Base-by-base conservation (phyloP, 2,888 invertebrate species). In the Bellardia bayeri region DNA sequence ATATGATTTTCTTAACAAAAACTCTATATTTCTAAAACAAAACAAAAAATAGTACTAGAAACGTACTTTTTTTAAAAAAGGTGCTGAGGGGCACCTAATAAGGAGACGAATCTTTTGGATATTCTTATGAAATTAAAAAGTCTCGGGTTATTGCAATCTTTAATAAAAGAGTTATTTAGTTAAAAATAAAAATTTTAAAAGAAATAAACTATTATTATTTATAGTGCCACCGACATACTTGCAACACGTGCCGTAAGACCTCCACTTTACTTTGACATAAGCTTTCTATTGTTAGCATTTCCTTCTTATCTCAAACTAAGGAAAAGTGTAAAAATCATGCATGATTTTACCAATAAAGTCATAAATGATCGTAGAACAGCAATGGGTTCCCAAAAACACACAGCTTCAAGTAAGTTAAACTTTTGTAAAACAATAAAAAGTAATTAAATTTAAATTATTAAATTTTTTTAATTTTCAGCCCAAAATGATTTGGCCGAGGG, bases 401-500 rank as follows among this genome's bases (percentile, higher is more conserved):
- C 7, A 23, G 33, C 33, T 4, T 45, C 68, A 40, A 23, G 75
- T 81, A 68, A 81, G 56, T 66, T 11, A 14, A 42, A 45, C 37
- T 37, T 5, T 6, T 37, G 23, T 23, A 23, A 23, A 23, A 23
- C 23, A 23, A 23, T 23, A 23, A 23, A 23, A 23, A 23, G 23
- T 23, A 23, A 23, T 23, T 23, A 23, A 23, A 23, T 23, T 23
- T 23, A 23, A 23, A 23, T 23, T 23, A 1, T 23, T n/a, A n/a
- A n/a, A n/a, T 23, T 23, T 37, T 37, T 37, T 37, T 6, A 37
- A 37, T 37, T 37, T 37, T 37, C 6, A 37, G 37, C 37, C 4
- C 37, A 37, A 37, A 37, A 37, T 4, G 90, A 90, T 2, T 82
- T 90, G 6, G 92, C 91, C 61, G 90, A 90, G 92, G 95, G 95